These are phyloP conservation scores for Rhineura floridana DNA, from an alignment of 2,113 vertebrate genomes.

Conservation along the genomic window DNA sequence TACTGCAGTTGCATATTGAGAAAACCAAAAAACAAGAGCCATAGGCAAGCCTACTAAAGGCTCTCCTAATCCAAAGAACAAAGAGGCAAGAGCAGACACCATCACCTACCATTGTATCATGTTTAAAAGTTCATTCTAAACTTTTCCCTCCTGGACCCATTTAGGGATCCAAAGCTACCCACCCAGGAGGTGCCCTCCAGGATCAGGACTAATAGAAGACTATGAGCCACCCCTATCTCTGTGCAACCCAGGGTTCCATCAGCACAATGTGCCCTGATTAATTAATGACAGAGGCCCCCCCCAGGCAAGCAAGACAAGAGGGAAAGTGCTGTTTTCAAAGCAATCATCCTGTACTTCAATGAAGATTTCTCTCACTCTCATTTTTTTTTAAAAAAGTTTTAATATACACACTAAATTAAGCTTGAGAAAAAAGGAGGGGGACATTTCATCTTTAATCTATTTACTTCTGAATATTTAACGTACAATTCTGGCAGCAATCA, in stretches of 20 bases:
- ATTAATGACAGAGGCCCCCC: slow-evolving; percentile 63
- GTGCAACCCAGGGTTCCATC: slow-evolving; percentile 57
- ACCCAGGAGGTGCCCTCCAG: slow-evolving; percentile 60
- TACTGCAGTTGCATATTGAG: not conserved
- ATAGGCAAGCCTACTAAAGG: fast-evolving
- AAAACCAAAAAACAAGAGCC: not conserved
- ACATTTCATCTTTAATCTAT: slow-evolving; percentile 94
- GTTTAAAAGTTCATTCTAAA: not conserved
- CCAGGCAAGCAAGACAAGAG: slow-evolving; percentile 61
- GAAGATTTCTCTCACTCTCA: slow-evolving; percentile 51
- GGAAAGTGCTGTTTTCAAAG: slow-evolving; percentile 65
- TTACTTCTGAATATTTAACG: slow-evolving; percentile 96
- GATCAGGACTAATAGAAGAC: slow-evolving; percentile 63
- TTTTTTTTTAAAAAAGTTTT: slow-evolving; percentile 73
- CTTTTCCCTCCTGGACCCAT: not conserved
- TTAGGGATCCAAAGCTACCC: not conserved
- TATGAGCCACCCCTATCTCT: slow-evolving; percentile 56
- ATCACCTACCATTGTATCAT: fast-evolving
- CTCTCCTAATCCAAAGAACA: fast-evolving
- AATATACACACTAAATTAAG: slow-evolving; percentile 87
- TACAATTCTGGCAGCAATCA: slow-evolving; percentile 94
- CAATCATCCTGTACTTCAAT: slow-evolving; percentile 70
- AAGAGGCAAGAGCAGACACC: fast-evolving
- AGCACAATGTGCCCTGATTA: slow-evolving; percentile 49
- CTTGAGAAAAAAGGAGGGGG: slow-evolving; percentile 72